phyloP scores from a whole-genome alignment of 1,140 invertebrate species.

The Condylostylus longicornis region DNA sequence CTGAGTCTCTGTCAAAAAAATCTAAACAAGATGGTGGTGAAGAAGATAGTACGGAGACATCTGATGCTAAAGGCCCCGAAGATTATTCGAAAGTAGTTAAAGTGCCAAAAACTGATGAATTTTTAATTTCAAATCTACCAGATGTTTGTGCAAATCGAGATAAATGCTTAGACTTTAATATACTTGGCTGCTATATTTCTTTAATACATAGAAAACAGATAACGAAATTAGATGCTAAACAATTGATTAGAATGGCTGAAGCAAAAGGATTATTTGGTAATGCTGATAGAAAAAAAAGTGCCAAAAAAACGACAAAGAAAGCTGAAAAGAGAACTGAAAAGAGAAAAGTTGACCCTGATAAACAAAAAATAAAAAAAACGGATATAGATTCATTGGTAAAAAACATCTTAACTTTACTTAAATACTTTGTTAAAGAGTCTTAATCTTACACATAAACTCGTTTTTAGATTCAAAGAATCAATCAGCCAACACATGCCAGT shows the following conservation, averaged over 20 bases:
- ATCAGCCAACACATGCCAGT: slow-evolving; percentile 37
- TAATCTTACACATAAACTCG: not conserved
- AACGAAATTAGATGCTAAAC: slow-evolving; percentile 57
- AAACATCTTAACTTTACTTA: not conserved
- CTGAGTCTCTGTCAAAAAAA: not conserved
- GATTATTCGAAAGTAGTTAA: slow-evolving; percentile 14
- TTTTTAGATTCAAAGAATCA: slow-evolving; percentile 33
- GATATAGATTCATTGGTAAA: slow-evolving; percentile 4
- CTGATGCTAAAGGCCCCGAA: not conserved
- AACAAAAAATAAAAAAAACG: slow-evolving; percentile 11
- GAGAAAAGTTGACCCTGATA: slow-evolving; percentile 8
- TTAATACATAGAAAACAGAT: slow-evolving; percentile 56
- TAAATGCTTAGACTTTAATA: slow-evolving; percentile 31
- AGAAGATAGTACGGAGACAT: not conserved
- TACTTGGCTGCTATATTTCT: slow-evolving; percentile 52
- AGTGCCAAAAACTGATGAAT: slow-evolving; percentile 57
- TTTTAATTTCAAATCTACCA: slow-evolving; percentile 42
- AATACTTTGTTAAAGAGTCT: not conserved
- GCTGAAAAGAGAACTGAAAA: slow-evolving; percentile 14
- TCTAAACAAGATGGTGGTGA: not conserved
- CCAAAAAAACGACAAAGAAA: slow-evolving; percentile 15
- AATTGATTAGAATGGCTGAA: slow-evolving; percentile 65
- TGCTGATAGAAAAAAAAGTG: slow-evolving; percentile 17
- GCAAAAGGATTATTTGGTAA: slow-evolving; percentile 54
- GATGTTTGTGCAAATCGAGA: slow-evolving; percentile 37